Evolutionary conservation across 1,140 invertebrate genomes (phyloP).

Genomic region (Solen grandis): DNA sequence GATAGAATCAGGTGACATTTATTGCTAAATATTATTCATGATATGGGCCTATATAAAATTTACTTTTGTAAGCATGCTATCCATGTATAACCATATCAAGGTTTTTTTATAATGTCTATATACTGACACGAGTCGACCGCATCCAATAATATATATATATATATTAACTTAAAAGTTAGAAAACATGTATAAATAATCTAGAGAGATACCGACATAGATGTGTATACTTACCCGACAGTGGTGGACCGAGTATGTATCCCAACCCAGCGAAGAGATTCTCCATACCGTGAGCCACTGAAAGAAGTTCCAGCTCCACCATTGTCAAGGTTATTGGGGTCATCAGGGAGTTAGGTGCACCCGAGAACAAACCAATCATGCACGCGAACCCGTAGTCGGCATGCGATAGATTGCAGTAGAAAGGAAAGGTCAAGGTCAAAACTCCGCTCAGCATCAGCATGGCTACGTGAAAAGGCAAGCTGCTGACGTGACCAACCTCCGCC

Average conservation of each 20-base stretch:
- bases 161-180: too few relatives aligned
- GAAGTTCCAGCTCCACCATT: conserved; percentile 39
- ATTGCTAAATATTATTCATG: too few relatives aligned
- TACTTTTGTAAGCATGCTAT: too few relatives aligned
- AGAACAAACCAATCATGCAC: conserved; percentile 48
- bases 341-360: conserved; percentile 52
- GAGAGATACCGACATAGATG: too few relatives aligned
- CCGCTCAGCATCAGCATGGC: conserved; percentile 5
- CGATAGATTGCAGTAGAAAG: conserved; percentile 30
- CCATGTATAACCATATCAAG: too few relatives aligned
- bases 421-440: conserved; percentile 22
- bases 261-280: conserved; percentile 46
- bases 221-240: conserved; percentile 57
- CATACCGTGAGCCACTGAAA: conserved; percentile 50
- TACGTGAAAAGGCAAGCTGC: conserved; percentile 27
- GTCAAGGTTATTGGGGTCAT: conserved; percentile 54
- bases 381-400: conserved; percentile 26
- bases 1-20: too few relatives aligned
- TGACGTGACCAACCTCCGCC: background rate
- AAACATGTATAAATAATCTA: too few relatives aligned
- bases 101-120: too few relatives aligned
- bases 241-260: conserved; percentile 56
- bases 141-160: too few relatives aligned
- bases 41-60: too few relatives aligned
- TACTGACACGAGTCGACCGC: too few relatives aligned